Evolutionary conservation across 1,140 invertebrate species (phyloP).

Genomic region (Nylanderia fulva): DNA sequence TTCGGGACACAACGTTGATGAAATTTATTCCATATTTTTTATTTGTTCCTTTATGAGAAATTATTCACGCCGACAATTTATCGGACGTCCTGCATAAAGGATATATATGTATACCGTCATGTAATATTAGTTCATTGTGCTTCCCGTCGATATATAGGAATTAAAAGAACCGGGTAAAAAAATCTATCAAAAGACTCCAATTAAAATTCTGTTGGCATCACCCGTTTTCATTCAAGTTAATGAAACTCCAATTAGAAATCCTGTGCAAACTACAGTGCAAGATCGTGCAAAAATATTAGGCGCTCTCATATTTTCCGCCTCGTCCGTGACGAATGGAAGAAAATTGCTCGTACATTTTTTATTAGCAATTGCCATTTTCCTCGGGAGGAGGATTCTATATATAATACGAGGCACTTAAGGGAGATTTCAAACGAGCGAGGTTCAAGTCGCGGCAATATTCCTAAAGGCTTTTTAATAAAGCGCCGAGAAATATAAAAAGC

Average conservation of each 20-base stretch:
- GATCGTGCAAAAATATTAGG: constrained; percentile 34
- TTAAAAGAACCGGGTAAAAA: neutral
- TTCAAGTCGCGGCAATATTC: constrained; percentile 16
- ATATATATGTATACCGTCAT: too few relatives aligned
- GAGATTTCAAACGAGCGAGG: constrained; percentile 32
- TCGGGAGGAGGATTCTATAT: constrained; percentile 12
- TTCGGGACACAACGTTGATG: neutral
- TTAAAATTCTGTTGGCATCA: constrained; percentile 28
- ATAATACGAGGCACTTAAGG: constrained; percentile 35
- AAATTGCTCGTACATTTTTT: constrained; percentile 23
- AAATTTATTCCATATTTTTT: constrained; percentile 5
- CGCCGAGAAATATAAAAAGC: constrained; percentile 13
- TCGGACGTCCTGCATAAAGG: neutral
- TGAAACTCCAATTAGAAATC: constrained; percentile 38
- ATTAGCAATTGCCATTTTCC: constrained; percentile 45
- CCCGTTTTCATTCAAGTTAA: constrained; percentile 38
- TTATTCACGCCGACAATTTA: neutral
- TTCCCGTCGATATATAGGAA: neutral
- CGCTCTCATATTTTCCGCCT: neutral
- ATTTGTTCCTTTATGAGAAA: neutral
- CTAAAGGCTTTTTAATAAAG: constrained; percentile 43
- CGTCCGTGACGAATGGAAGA: neutral
- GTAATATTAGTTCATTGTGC: neutral
- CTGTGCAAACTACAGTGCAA: constrained; percentile 19
- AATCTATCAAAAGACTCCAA: constrained; percentile 26